A percentile compares a stretch with the other conserved stretches of the same genome.
Evolutionary conservation across 2,797 vertebrate species (phyloP).

Genomic region (Lutjanus argentimaculatus): DNA sequence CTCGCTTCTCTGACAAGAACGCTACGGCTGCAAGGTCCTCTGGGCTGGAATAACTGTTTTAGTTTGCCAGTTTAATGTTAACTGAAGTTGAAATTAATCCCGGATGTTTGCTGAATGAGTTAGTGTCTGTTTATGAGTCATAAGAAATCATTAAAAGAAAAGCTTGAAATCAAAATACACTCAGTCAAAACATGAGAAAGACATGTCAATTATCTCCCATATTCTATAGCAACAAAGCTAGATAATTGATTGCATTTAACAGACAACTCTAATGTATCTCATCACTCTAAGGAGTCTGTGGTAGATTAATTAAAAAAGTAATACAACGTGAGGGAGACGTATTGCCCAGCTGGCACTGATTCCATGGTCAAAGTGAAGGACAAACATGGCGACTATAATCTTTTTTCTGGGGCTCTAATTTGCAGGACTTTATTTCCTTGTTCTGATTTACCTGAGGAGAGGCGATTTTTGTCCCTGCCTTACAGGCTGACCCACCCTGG

Average conservation of each 20-base stretch:
- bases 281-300: constrained; percentile 73
- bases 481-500: constrained; percentile 68
- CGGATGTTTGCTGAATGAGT: too few species aligned
- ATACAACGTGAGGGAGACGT: constrained; percentile 75
- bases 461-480: constrained; percentile 67
- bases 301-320: constrained; percentile 82
- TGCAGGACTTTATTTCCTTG: constrained; percentile 74
- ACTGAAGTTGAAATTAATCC: too few species aligned
- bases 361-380: constrained; percentile 84
- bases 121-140: too few species aligned
- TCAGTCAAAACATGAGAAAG: constrained; percentile 41
- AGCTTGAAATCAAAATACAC: constrained; percentile 16
- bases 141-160: background rate
- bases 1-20: too few species aligned
- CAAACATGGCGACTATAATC: constrained; percentile 69
- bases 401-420: constrained; percentile 78
- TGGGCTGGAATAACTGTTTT: too few species aligned
- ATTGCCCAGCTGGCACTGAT: constrained; percentile 71
- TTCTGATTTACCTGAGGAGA: constrained; percentile 79
- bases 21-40: too few species aligned
- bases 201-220: constrained; percentile 66
- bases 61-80: too few species aligned
- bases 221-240: constrained; percentile 58
- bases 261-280: constrained; percentile 71
- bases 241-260: constrained; percentile 73